phyloP scores from a whole-genome alignment of 2,888 invertebrate genomes.

The Rosalia funebris region DNA sequence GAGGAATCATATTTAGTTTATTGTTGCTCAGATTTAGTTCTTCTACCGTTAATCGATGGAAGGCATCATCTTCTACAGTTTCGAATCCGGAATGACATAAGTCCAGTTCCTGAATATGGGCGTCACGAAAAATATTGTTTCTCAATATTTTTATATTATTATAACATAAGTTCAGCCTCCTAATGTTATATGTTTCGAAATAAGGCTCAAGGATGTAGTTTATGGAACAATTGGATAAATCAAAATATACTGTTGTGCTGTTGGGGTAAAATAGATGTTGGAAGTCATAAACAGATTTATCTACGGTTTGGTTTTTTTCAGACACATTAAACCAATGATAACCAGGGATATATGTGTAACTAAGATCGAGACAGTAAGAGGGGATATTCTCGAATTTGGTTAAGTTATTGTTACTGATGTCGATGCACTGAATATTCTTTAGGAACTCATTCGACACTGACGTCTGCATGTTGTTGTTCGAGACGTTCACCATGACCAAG shows the following conservation, averaged over 20 bases:
- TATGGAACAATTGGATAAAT: conserved; percentile 33
- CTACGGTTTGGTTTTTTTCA: conserved; percentile 28
- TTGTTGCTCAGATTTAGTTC: conserved; percentile 31
- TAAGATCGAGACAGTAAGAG: conserved; percentile 34
- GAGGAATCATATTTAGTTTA: conserved; percentile 13
- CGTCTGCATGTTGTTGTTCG: conserved; percentile 29
- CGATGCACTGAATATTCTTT: conserved; percentile 38
- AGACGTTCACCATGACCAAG: conserved; percentile 29
- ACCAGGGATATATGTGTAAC: conserved; percentile 29
- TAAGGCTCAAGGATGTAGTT: conserved; percentile 24
- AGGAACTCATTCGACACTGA: conserved; percentile 31
- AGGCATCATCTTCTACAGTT: conserved; percentile 19
- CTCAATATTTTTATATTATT: conserved; percentile 27
- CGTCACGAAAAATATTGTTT: conserved; percentile 24
- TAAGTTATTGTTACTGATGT: conserved; percentile 32
- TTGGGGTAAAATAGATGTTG: conserved; percentile 24
- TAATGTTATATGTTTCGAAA: conserved; percentile 34
- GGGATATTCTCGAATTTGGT: conserved; percentile 32
- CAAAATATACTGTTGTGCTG: conserved; percentile 30
- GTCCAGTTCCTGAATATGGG: conserved; percentile 32
- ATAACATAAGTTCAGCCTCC: conserved; percentile 32
- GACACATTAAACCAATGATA: conserved; percentile 33
- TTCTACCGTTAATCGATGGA: conserved; percentile 15
- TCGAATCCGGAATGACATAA: conserved; percentile 26
- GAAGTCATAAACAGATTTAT: conserved; percentile 32